Evolutionary conservation across 2,888 invertebrate species (phyloP).

Genomic region (Drosophila hawaiiensis): DNA sequence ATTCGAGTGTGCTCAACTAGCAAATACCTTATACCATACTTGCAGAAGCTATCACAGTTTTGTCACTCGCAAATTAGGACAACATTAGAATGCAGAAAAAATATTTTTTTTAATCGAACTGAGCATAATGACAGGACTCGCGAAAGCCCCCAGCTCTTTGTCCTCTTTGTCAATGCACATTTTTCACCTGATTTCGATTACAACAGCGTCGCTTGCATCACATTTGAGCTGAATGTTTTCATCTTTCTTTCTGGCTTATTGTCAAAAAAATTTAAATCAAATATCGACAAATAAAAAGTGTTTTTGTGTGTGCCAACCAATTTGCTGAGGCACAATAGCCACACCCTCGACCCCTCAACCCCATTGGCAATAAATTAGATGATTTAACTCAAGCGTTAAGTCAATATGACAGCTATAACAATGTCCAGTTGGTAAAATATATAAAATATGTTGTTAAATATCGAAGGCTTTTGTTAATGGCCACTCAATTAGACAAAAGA

Average conservation of each 20-base stretch:
- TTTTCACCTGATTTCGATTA: slow-evolving; percentile 6
- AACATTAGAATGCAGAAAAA: background rate
- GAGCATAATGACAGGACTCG: background rate
- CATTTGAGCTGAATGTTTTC: slow-evolving; percentile 17
- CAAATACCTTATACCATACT: background rate
- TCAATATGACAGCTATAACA: slow-evolving; percentile 35
- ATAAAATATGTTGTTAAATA: slow-evolving; percentile 10
- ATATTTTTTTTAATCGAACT: background rate
- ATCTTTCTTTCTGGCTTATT: slow-evolving; percentile 7
- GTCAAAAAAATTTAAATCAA: background rate
- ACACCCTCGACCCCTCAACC: background rate
- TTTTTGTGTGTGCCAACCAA: slow-evolving; percentile 63
- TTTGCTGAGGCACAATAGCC: slow-evolving; percentile 47
- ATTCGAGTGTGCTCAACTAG: background rate
- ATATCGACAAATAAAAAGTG: background rate
- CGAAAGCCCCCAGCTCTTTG: background rate
- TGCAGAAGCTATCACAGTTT: background rate
- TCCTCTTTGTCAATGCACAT: background rate
- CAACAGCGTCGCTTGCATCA: slow-evolving; percentile 25
- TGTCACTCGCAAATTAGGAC: background rate
- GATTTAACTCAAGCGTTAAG: slow-evolving; percentile 39
- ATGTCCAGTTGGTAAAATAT: background rate
- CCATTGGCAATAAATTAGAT: slow-evolving; percentile 58
- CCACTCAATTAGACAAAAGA: slow-evolving; percentile 12
- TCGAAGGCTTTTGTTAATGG: slow-evolving; percentile 11